Conservation (phyloP, 2,113 vertebrate genomes). For the Ictalurus furcatus region DNA sequence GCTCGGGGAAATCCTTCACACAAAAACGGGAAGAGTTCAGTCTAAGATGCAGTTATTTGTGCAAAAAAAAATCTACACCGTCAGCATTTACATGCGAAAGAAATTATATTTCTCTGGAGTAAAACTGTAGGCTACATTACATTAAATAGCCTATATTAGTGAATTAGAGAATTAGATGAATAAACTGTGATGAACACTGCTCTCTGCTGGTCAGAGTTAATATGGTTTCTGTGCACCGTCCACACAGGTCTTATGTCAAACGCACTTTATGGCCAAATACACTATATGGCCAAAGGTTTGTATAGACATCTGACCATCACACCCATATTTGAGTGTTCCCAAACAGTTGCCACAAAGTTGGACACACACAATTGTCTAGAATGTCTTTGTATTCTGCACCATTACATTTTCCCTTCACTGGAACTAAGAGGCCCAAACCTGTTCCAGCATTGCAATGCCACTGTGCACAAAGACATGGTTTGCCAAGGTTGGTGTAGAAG, state of each 20-base stretch:
- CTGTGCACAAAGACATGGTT: too few species aligned
- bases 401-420: background rate
- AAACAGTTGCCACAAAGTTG: background rate
- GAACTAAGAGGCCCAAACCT: background rate
- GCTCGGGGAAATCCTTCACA: background rate
- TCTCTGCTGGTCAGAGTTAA: constrained; percentile 20
- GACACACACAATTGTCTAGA: background rate
- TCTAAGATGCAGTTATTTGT: background rate
- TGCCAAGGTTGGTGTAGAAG: too few species aligned
- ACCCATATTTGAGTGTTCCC: background rate
- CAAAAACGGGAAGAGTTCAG: background rate
- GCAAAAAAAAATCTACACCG: background rate
- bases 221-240: background rate
- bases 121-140: background rate
- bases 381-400: background rate
- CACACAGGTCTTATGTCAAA: background rate
- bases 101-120: background rate
- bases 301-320: background rate
- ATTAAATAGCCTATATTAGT: background rate
- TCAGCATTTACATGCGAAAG: background rate
- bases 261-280: background rate
- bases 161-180: background rate
- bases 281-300: background rate
- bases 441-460: too few species aligned
- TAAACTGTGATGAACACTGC: constrained; percentile 30